phyloP scores from a whole-genome alignment of 2,797 vertebrate species.

The Rhinophrynus dorsalis region DNA sequence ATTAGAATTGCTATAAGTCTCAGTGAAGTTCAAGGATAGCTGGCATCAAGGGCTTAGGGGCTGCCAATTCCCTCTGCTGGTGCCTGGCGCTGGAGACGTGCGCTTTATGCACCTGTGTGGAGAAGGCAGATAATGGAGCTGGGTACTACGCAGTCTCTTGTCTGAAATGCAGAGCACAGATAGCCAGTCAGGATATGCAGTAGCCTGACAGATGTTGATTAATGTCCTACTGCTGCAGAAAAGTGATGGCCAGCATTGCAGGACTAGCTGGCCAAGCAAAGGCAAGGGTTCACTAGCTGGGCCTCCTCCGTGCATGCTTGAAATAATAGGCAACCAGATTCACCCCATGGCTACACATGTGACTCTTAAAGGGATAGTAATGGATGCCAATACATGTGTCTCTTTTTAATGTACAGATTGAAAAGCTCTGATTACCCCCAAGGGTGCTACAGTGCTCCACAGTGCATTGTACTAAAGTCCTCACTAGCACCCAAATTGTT shows the following conservation, averaged over 20 bases:
- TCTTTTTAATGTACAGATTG: too few species aligned
- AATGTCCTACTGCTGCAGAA: conserved; percentile 62
- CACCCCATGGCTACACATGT: too few species aligned
- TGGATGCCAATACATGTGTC: too few species aligned
- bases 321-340: too few species aligned
- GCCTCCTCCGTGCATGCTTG: neutral
- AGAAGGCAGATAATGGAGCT: conserved; percentile 72
- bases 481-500: too few species aligned
- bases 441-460: too few species aligned
- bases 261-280: conserved; percentile 43
- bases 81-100: neutral
- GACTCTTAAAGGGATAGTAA: too few species aligned
- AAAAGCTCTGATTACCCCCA: too few species aligned
- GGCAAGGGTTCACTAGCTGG: neutral
- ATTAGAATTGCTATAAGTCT: conserved; percentile 2
- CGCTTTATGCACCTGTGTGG: conserved; percentile 18
- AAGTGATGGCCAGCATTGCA: conserved; percentile 51
- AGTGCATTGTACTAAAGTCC: too few species aligned
- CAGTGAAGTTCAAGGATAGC: conserved; percentile 23
- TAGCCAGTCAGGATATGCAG: conserved; percentile 69
- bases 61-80: conserved; percentile 28
- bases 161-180: conserved; percentile 66
- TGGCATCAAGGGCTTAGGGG: neutral
- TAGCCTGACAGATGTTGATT: conserved; percentile 77
- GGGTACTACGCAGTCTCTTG: conserved; percentile 69